phyloP scores from a whole-genome alignment of 2,113 vertebrate genomes.

The Catharus minimus region DNA sequence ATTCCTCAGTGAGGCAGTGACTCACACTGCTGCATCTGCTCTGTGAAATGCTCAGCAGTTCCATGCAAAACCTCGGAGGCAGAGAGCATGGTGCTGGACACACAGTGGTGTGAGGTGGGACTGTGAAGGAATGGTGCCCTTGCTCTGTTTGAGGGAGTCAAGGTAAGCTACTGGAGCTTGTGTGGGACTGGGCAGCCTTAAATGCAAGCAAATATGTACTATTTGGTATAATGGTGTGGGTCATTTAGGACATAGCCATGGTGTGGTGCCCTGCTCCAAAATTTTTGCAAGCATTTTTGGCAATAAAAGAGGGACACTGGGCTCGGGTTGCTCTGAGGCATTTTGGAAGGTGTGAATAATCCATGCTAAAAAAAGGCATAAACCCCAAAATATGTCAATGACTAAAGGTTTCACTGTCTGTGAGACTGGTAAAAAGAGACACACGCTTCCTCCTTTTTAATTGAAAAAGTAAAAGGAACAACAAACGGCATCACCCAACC shows the following conservation, averaged over 20 bases:
- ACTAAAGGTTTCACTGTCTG: background rate
- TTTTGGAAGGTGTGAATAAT: background rate
- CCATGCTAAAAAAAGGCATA: background rate
- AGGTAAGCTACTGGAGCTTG: background rate
- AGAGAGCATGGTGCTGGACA: background rate
- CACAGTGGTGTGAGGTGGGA: background rate
- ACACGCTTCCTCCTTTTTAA: background rate
- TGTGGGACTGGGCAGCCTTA: background rate
- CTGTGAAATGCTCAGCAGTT: background rate
- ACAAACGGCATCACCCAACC: background rate
- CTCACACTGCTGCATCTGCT: conserved; percentile 28
- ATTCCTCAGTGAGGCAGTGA: background rate
- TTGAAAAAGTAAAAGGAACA: background rate
- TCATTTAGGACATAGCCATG: background rate
- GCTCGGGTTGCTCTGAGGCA: background rate
- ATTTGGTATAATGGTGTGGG: background rate
- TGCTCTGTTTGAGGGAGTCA: background rate
- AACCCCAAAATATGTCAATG: background rate
- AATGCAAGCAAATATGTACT: background rate
- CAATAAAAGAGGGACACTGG: background rate
- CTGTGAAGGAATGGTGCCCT: background rate
- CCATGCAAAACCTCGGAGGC: background rate
- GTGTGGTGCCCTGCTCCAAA: background rate
- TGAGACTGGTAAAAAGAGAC: background rate
- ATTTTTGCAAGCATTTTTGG: background rate